Percentiles rank a stretch among this genome's conserved stretches.
Conservation (phyloP, 92 coral and sea anemone species). For the Siderastrea siderea region DNA sequence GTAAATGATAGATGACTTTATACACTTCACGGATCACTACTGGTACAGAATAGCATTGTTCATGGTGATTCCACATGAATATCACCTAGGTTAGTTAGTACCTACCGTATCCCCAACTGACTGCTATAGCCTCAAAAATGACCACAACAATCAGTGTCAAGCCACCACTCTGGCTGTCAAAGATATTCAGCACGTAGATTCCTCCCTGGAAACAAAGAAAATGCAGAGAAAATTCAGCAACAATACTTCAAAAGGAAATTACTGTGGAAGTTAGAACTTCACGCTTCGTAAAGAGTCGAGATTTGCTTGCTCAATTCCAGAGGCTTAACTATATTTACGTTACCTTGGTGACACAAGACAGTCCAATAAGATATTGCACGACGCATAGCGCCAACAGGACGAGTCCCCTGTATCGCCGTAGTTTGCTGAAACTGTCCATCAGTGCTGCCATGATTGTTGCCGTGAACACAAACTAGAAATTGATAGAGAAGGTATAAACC, state of each 20-base stretch:
- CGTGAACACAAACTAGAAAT: conserved; percentile 78
- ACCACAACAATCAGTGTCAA: conserved; percentile 81
- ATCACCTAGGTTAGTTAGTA: neutral
- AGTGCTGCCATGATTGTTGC: conserved; percentile 81
- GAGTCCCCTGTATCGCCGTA: conserved; percentile 56
- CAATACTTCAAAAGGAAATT: neutral
- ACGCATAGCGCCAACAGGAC: conserved; percentile 58
- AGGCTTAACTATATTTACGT: neutral
- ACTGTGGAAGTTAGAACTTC: too few relatives aligned
- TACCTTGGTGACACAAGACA: conserved; percentile 84
- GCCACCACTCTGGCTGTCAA: conserved; percentile 92
- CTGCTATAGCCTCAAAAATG: conserved; percentile 74
- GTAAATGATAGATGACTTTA: too few relatives aligned
- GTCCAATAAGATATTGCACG: conserved; percentile 70
- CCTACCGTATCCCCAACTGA: conserved; percentile 46
- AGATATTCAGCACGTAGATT: conserved; percentile 80
- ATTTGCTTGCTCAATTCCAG: too few relatives aligned
- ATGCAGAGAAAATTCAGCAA: neutral
- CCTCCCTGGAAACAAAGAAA: conserved; percentile 76
- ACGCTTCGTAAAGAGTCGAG: too few relatives aligned
- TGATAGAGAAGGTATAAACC: too few relatives aligned
- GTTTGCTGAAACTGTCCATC: conserved; percentile 68
- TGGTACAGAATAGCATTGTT: neutral
- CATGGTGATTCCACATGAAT: neutral
- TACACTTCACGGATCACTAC: too few relatives aligned